Evolutionary conservation across 2,113 vertebrate genomes (phyloP), one percentile per base, ranked within the genome.

Genomic region (Rhinolophus ferrumequinum): DNA sequence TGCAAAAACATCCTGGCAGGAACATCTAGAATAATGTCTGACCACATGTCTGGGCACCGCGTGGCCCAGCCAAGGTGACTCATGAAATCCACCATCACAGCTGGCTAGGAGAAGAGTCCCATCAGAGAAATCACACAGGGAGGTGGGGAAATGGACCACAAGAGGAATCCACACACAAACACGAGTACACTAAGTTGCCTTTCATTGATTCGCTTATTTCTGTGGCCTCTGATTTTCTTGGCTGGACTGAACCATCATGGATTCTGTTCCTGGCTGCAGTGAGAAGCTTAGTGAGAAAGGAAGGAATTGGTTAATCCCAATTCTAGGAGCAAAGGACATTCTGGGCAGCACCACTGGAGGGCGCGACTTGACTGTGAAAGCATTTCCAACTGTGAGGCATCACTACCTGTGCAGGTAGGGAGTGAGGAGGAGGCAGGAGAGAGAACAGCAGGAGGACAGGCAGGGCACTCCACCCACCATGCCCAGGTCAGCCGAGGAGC

Each of bases 381-480:
- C 52, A 88, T 11, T 16, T 50, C 12, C 47, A 50, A 50, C 47
- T 50, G 47, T 50, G 47, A 50, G 47, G 47, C 47, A 12, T 50
- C 3, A 50, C 33, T 35, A 28, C 30, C 3, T 9, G 22, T 47
- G 77, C 4, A 85, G 21, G 6, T 10, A n/a, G 28, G 30, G 22
- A 35, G 14, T 33, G 0, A 22, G 56, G 15, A 41, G 79, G 26
- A 38, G 56, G 35, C 0, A 3, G n/a, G 47, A 22, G 0, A 3
- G 44, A 7, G 18, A 12, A 21, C 35, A n/a, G 67, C 18, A 18
- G n/a, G 56, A 12, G n/a, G 6, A 14, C 6, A 24, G 60, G 12
- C 44, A 9, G 26, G 4, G 35, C 7, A 1, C 18, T 16, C 30
- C 50, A 4, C 35, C 35, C 12, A 0, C 10, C 7, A 38, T 7